These are phyloP conservation scores for Acholoe squamosa DNA, from an alignment of 2,888 invertebrate genomes.

Conservation along the genomic window DNA sequence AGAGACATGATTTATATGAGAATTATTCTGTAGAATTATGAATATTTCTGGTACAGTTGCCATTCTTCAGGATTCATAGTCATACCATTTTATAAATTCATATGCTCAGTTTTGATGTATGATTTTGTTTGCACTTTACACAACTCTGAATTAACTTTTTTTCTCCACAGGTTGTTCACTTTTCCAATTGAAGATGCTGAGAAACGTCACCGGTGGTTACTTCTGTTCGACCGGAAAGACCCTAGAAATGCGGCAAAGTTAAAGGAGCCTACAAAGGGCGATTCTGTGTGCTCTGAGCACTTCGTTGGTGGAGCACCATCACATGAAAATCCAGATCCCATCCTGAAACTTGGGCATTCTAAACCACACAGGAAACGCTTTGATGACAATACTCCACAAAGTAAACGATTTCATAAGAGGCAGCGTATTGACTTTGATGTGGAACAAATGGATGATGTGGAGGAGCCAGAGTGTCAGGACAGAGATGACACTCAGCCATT, in stretches of 20 bases:
- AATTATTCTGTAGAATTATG: not conserved
- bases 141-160: not conserved
- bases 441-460: too few relatives aligned
- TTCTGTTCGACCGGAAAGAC: not conserved
- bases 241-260: not conserved
- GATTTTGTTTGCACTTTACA: not conserved
- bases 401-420: not conserved
- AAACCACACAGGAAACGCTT: too few relatives aligned
- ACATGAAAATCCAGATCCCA: slow-evolving; percentile 65
- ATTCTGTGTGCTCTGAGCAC: slow-evolving; percentile 66
- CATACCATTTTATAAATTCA: not conserved
- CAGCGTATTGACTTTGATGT: not conserved
- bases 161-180: not conserved
- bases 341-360: not conserved
- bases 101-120: not conserved
- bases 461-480: not conserved
- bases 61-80: not conserved
- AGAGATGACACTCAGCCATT: not conserved
- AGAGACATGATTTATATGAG: not conserved
- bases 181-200: not conserved
- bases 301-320: slow-evolving; percentile 69
- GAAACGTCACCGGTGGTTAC: not conserved
- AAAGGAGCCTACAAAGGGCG: slow-evolving; percentile 68
- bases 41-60: not conserved
- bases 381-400: not conserved